Percentiles rank a stretch among this genome's conserved stretches.
Evolutionary conservation across 1,140 invertebrate species (phyloP).

Genomic region (Conus betulinus): DNA sequence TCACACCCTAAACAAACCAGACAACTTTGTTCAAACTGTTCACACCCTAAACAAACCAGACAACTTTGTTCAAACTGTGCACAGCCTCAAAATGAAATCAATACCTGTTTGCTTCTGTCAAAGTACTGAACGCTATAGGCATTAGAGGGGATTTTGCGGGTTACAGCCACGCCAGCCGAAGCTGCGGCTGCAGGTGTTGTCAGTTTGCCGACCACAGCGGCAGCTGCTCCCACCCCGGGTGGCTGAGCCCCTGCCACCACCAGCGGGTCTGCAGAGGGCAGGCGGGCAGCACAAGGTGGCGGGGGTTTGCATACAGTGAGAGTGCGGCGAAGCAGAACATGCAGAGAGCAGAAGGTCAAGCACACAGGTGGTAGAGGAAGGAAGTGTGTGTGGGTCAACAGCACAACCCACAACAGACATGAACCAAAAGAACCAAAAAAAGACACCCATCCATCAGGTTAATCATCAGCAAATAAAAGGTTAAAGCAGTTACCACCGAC

Average conservation of each 20-base stretch:
- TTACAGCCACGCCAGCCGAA: conserved; percentile 49
- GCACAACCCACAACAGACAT: conserved; percentile 14
- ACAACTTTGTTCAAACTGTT: too few relatives aligned
- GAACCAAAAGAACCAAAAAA: conserved; percentile 74
- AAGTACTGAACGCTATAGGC: conserved; percentile 95
- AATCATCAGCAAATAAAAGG: not conserved
- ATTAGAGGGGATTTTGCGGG: conserved; percentile 84
- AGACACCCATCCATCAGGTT: conserved; percentile 78
- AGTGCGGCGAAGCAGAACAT: conserved; percentile 80
- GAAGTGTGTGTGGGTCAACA: not conserved
- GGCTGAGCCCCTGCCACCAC: conserved; percentile 42
- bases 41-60: not conserved
- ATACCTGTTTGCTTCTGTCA: conserved; percentile 96
- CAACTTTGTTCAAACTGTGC: not conserved
- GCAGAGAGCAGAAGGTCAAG: conserved; percentile 48
- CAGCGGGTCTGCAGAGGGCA: conserved; percentile 61
- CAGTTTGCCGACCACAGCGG: conserved; percentile 18
- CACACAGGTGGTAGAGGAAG: conserved; percentile 37
- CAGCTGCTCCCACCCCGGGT: conserved; percentile 26
- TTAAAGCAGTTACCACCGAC: too few relatives aligned
- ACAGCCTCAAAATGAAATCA: not conserved
- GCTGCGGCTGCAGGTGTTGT: conserved; percentile 53
- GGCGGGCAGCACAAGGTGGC: conserved; percentile 70
- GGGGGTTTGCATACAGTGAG: conserved; percentile 82
- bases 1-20: too few relatives aligned